Base-by-base conservation (phyloP, 2,113 vertebrate genomes). In the Oxygymnocypris stewartii region DNA sequence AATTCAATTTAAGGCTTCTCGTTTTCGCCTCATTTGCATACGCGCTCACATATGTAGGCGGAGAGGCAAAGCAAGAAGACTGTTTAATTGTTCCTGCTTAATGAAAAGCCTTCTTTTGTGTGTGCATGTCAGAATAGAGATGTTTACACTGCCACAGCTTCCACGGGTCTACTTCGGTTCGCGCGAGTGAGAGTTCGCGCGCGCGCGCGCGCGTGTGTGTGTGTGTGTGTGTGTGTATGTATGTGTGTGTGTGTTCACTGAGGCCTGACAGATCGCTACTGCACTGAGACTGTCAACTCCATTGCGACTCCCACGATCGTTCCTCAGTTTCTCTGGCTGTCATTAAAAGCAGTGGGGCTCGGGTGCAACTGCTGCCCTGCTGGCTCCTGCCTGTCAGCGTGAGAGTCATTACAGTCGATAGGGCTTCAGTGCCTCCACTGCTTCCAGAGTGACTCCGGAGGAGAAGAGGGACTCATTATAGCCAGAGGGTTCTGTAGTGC, bases 51-150 rank as follows among this genome's bases (percentile, higher is more conserved):
- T 59, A 75, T 25, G 86, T 87, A 78, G 88, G 84, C 44, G 84
- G 49, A 67, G 49, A 67, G 84, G 65, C 67, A 86, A 78, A 54
- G 88, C 84, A 80, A 69, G 81, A 84, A 42, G 82, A 81, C 69
- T 28, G 89, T 20, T 79, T 89, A 89, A 88, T 88, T 88, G 87
- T 51, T 82, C 76, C 61, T 37, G 73, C 73, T 49, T 89, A 89
- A 89, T 86, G 74, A 87, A 85, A 61, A 78, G 44, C 61, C 6
- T 59, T 79, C 61, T 69, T 78, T 80, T 86, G 85, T 76, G 79
- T 25, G 54, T 76, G 35, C 2, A 49, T 37, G 11, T 63, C 49
- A 59, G 82, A 84, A 84, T 84, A 84, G 79, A 59, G 87, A 85
- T 85, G 65, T 88, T 85, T 74, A 81, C 69, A 28, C 42, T 16